A percentile compares a stretch with the other conserved stretches of the same genome.
Conservation (phyloP, 2,888 invertebrate genomes). For the Caenorhabditis drosophilae region DNA sequence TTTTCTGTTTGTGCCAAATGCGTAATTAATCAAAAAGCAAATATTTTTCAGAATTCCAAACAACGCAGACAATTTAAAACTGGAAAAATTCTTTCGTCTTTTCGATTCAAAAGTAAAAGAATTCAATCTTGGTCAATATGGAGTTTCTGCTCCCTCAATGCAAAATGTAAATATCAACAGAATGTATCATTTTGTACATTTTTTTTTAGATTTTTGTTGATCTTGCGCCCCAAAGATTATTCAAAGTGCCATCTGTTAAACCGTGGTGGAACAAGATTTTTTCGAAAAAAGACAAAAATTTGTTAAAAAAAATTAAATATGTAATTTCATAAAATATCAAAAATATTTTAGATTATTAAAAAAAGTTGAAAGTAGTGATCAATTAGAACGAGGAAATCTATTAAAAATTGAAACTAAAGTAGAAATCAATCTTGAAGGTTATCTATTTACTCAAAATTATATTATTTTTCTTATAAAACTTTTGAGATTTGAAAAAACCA, state of each 20-base stretch:
- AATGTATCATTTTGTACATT: not conserved
- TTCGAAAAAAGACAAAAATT: not conserved
- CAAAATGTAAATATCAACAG: slow-evolving; percentile 47
- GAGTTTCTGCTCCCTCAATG: slow-evolving; percentile 60
- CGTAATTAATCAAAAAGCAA: too few relatives aligned
- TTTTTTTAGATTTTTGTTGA: slow-evolving; percentile 52
- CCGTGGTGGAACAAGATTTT: slow-evolving; percentile 8
- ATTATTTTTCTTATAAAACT: too few relatives aligned
- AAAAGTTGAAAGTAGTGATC: too few relatives aligned
- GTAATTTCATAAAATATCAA: too few relatives aligned
- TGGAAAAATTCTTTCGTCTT: slow-evolving; percentile 50
- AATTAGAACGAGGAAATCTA: too few relatives aligned
- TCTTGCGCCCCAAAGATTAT: slow-evolving; percentile 55
- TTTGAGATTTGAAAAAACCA: slow-evolving; percentile 46
- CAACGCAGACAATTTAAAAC: slow-evolving; percentile 38
- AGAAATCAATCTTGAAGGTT: too few relatives aligned
- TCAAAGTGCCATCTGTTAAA: slow-evolving; percentile 33
- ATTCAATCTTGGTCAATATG: slow-evolving; percentile 52
- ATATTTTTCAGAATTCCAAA: slow-evolving; percentile 47
- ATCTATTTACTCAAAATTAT: too few relatives aligned
- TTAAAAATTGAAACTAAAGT: too few relatives aligned
- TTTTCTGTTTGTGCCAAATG: too few relatives aligned
- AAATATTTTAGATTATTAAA: too few relatives aligned
- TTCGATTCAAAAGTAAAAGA: slow-evolving; percentile 45
- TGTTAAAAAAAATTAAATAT: too few relatives aligned